Conservation (phyloP, 2,113 vertebrate species). For the Hyla sarda region DNA sequence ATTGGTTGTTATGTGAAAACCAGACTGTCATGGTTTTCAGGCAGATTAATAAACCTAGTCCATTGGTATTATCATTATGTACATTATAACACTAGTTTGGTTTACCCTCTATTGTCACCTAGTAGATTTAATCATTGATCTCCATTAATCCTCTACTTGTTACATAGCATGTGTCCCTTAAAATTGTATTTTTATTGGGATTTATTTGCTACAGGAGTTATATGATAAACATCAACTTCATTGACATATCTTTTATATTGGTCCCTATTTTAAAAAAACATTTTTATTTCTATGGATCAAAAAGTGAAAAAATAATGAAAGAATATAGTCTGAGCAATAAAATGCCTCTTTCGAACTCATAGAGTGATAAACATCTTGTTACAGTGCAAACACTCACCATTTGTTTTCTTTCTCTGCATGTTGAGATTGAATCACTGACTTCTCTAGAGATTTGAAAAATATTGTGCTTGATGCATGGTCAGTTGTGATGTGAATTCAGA, state of each 20-base stretch:
- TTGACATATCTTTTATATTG: not conserved
- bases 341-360: slow-evolving; percentile 5
- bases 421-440: slow-evolving; percentile 38
- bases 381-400: slow-evolving; percentile 28
- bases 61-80: too few species aligned
- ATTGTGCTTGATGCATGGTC: slow-evolving; percentile 26
- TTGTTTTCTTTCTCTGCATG: slow-evolving; percentile 49
- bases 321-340: slow-evolving; percentile 24
- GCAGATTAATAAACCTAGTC: too few species aligned
- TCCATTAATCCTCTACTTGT: not conserved
- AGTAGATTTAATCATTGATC: not conserved
- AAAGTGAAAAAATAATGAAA: slow-evolving; percentile 18
- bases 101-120: not conserved
- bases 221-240: not conserved
- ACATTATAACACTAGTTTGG: not conserved
- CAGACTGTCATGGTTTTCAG: too few species aligned
- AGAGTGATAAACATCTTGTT: slow-evolving; percentile 45
- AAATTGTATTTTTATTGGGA: not conserved
- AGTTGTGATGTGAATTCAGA: slow-evolving; percentile 42
- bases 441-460: slow-evolving; percentile 40
- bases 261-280: not conserved
- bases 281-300: slow-evolving; percentile 15
- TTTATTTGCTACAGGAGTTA: not conserved
- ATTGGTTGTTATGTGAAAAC: too few species aligned
- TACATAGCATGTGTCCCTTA: not conserved